These are phyloP conservation scores for Halcyon chelicuti DNA, from an alignment of 2,797 vertebrate genomes.

Conservation along the genomic window DNA sequence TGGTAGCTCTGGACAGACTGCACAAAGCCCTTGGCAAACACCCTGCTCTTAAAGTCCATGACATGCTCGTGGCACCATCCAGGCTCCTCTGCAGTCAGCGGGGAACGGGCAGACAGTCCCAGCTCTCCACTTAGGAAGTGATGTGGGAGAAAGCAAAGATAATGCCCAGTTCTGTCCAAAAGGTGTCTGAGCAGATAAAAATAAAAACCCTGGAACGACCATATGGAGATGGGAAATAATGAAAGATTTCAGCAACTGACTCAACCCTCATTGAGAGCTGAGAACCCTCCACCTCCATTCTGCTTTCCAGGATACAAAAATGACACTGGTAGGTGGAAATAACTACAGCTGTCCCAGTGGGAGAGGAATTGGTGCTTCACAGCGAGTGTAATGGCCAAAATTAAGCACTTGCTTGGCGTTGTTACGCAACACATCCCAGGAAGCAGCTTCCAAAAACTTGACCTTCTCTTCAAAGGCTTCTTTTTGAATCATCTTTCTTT, in stretches of 20 bases:
- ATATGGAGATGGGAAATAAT: slow-evolving; percentile 75
- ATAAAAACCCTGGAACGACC: slow-evolving; percentile 57
- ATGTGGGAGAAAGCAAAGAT: slow-evolving; percentile 41
- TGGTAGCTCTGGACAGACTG: slow-evolving; percentile 6
- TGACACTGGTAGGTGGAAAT: slow-evolving; percentile 73
- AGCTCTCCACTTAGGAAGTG: slow-evolving; percentile 14
- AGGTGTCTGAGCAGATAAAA: slow-evolving; percentile 66
- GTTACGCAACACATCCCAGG: slow-evolving; percentile 55
- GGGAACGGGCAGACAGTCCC: slow-evolving; percentile 12
- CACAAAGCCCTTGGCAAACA: slow-evolving; percentile 37
- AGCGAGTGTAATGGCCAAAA: slow-evolving; percentile 19
- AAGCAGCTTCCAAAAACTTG: slow-evolving; percentile 66
- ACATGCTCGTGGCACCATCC: slow-evolving; percentile 26
- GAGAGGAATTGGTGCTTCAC: slow-evolving; percentile 29
- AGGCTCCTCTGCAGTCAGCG: slow-evolving; percentile 16
- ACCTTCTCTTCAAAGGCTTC: slow-evolving; percentile 70
- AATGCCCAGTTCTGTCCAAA: slow-evolving; percentile 54
- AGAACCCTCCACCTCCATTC: slow-evolving; percentile 67
- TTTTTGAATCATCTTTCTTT: slow-evolving; percentile 58
- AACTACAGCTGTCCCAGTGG: slow-evolving; percentile 55
- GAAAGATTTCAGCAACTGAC: slow-evolving; percentile 66
- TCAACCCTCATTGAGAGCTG: slow-evolving; percentile 58
- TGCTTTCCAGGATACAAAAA: slow-evolving; percentile 78
- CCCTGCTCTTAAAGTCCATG: neutral
- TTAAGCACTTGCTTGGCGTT: slow-evolving; percentile 49